phyloP scores from a whole-genome alignment of 2,113 vertebrate species.

The Geothlypis trichas region DNA sequence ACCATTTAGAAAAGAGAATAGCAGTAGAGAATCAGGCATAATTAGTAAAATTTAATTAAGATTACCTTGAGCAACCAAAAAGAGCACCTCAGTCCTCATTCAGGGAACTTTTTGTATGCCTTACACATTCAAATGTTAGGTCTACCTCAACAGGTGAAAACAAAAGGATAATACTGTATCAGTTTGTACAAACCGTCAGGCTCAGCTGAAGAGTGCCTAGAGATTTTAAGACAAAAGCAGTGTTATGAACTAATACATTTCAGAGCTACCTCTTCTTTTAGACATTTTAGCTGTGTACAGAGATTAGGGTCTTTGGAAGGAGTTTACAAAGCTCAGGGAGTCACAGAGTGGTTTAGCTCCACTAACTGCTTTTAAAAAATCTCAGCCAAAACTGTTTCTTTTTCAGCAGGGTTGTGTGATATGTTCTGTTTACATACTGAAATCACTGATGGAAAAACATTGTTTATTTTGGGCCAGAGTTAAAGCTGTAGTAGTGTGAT shows the following conservation, averaged over 20 bases:
- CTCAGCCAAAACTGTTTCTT: not conserved
- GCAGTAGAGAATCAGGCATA: not conserved
- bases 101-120: not conserved
- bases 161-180: not conserved
- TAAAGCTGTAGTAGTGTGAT: slow-evolving; percentile 10
- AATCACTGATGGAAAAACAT: slow-evolving; percentile 18
- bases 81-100: not conserved
- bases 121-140: not conserved
- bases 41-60: not conserved
- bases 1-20: not conserved
- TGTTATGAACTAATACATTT: not conserved
- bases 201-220: not conserved
- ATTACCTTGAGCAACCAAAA: not conserved
- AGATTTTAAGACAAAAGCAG: not conserved
- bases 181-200: not conserved
- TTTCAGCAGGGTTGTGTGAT: not conserved
- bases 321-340: not conserved
- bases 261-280: not conserved
- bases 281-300: not conserved
- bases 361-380: not conserved
- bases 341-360: not conserved
- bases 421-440: slow-evolving; percentile 25
- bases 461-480: slow-evolving; percentile 38
- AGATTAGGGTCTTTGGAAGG: not conserved
- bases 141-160: not conserved